Base-by-base conservation (phyloP, 2,888 invertebrate genomes). In the Mongoloraphidia duomilia region DNA sequence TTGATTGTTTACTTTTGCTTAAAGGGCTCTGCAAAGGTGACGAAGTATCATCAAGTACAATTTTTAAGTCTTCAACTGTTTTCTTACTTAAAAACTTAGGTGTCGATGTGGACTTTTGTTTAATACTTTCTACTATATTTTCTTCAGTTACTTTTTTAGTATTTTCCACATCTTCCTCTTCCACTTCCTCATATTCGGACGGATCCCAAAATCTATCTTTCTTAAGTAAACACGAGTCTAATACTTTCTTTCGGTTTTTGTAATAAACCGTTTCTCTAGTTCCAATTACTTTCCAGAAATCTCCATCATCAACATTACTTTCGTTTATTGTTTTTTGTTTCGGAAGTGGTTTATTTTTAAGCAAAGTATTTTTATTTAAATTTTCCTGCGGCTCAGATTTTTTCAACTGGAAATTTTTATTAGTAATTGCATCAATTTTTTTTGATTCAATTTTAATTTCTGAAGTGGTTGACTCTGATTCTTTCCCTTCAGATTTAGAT, bases 221-320 rank as follows among this genome's bases (percentile, higher is more conserved):
- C 6, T 26, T 26, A 26, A 26, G 26, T 26, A 26, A 26, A 26
- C 26, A 26, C 26, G 26, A 35, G 50, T 67, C 63, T 41, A 75
- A 56, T 41, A 67, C 63, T 62, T 76, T 69, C 59, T 73, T 76
- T 52, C 79, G 71, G 57, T 75, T 73, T 47, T 66, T 65, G 60
- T 77, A 71, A 58, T 79, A 77, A 40, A 79, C 65, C n/a, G 79
- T 78, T 65, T 81, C 81, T 51, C 81, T 66, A 55, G 76, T 73
- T 5, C 77, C 80, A 52, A 81, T 77, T 65, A 72, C 73, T 33
- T 74, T 72, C 81, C 81, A 81, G 66, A 81, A 81, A 60, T 80
- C 77, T 10, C 69, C 70, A 52, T 68, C 67, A 2, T 71, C 72
- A 34, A 36, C 42, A 45, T 46, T n/a, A 46, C 43, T 36, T 49